Conservation (phyloP, 2,113 vertebrate genomes). For the Hemiprocne comata region DNA sequence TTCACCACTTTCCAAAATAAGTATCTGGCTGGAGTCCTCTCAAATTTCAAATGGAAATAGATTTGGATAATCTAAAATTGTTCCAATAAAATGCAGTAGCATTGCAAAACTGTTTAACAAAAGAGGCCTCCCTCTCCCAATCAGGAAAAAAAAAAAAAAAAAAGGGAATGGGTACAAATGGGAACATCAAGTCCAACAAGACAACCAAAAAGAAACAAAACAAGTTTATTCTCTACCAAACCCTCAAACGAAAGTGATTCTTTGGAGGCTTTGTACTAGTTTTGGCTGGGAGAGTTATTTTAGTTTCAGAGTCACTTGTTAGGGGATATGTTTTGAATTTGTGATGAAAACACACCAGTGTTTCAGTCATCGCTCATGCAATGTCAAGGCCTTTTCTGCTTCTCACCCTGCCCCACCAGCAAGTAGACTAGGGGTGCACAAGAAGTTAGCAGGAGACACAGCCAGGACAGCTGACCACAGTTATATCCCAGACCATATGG, state of each 20-base stretch:
- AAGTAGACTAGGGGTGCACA: rapidly evolving
- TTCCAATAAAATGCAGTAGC: not conserved
- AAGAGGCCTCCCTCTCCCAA: not conserved
- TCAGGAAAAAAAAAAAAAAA: not conserved
- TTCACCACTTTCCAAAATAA: not conserved
- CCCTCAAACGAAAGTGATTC: not conserved
- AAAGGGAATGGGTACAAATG: not conserved
- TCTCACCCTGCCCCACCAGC: not conserved
- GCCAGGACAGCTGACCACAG: not conserved
- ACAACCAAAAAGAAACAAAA: not conserved
- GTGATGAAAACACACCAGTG: not conserved
- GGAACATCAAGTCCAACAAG: not conserved
- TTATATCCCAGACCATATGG: not conserved
- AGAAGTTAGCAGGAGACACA: not conserved
- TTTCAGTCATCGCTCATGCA: not conserved
- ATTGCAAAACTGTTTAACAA: not conserved
- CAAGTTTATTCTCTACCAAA: not conserved
- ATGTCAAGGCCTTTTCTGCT: not conserved
- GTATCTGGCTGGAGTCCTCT: not conserved
- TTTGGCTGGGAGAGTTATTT: not conserved
- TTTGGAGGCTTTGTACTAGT: not conserved
- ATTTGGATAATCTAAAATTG: not conserved
- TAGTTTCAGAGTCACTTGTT: not conserved
- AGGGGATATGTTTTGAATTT: not conserved
- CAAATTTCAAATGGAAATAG: not conserved